Evolutionary conservation across 2,888 invertebrate genomes (phyloP).

Genomic region (Torymus tubicola): DNA sequence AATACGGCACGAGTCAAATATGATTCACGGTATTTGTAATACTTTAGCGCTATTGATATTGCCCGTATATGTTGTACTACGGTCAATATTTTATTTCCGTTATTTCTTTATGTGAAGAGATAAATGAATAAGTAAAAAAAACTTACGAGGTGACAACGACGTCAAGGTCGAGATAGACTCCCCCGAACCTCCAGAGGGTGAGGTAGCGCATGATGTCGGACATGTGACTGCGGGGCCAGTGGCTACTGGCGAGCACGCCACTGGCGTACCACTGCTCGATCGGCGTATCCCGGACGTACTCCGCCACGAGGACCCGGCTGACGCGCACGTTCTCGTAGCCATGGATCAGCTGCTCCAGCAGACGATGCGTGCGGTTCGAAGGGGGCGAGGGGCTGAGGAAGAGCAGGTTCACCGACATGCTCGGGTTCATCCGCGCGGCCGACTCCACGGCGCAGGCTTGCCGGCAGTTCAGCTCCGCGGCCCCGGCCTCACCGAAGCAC

Average conservation of each 20-base stretch:
- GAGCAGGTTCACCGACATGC: constrained; percentile 79
- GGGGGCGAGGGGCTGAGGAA: constrained; percentile 77
- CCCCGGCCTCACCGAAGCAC: constrained; percentile 77
- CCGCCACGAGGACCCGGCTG: constrained; percentile 77
- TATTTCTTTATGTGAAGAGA: too few relatives aligned
- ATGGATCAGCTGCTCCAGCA: constrained; percentile 72
- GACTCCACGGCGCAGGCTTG: constrained; percentile 85
- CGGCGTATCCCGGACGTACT: constrained; percentile 79
- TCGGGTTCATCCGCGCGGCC: constrained; percentile 81
- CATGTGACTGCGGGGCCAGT: constrained; percentile 80
- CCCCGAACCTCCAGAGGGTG: constrained; percentile 86
- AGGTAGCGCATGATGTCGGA: constrained; percentile 83
- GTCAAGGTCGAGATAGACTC: constrained; percentile 87
- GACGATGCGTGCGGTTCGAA: constrained; percentile 66
- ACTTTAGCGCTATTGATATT: too few relatives aligned
- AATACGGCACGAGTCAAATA: too few relatives aligned
- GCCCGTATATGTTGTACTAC: too few relatives aligned
- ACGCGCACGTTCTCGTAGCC: constrained; percentile 78
- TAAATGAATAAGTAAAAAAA: too few relatives aligned
- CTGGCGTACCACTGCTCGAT: constrained; percentile 78
- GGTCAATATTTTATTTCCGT: too few relatives aligned
- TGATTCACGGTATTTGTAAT: too few relatives aligned
- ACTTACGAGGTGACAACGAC: constrained; percentile 80
- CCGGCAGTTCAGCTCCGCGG: constrained; percentile 77
- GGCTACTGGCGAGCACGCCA: constrained; percentile 77